Base-by-base conservation (phyloP, 2,888 invertebrate species). In the Apamea monoglypha region DNA sequence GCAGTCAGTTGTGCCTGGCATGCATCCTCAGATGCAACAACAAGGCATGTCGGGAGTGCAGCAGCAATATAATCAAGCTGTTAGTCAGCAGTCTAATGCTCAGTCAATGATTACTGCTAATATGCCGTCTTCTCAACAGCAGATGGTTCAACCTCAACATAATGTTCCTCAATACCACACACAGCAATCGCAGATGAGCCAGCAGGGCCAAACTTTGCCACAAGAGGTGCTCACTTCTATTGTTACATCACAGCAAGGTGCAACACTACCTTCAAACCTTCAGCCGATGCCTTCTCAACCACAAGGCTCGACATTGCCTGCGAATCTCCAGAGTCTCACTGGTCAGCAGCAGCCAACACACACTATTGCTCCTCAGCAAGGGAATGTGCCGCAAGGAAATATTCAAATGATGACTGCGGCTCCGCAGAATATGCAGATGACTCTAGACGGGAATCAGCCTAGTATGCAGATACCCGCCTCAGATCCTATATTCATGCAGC, bases 271-370 rank as follows among this genome's bases (percentile, higher is more conserved):
- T 83, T 91, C 93, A 78, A 96, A 96, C 89, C 94, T 97, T 50
- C 97, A 97, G 85, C 92, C 94, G 0, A 96, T 97, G 96, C 93
- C 94, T 32, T 94, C 96, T 79, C 96, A 96, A 88, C 96, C 96
- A 47, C 97, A 97, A 87, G 97, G 97, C n/a, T 95, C 97, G 0
- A 97, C 97, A n/a, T 94, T 97, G 88, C 97, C 97, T 61, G 96
- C 97, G 29, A 97, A 97, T 95, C 95, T 97, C 89, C 97, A 97
- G 91, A 95, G 95, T 74, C 90, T 97, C 78, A 95, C 95, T 81
- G 95, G 94, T 69, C 97, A 96, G 86, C 97, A 97, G 91, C 96
- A 97, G 90, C 94, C 96, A 12, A 92, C 91, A 76, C 96, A 97
- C 86, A 91, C 94, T 63, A 96, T 97, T 92, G 94, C 95, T 82